phyloP scores from a whole-genome alignment of 2,797 vertebrate species.

The Silurus lanzhouensis region DNA sequence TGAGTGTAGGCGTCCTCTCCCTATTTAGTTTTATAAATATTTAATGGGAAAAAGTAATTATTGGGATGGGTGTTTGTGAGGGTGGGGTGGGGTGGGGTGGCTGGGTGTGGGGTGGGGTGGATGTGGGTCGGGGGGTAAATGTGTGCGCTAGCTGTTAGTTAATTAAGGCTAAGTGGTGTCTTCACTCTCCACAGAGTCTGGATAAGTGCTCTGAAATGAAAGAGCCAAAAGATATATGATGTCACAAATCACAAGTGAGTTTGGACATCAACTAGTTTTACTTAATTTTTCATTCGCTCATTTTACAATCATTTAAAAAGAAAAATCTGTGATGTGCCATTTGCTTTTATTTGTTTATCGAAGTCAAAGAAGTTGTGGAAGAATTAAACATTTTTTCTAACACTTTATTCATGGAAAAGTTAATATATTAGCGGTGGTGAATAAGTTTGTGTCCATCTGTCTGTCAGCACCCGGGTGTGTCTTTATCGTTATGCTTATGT shows the following conservation, averaged over 20 bases:
- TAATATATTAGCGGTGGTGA: too few species aligned
- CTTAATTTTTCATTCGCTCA: neutral
- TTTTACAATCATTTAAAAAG: neutral
- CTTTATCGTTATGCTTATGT: too few species aligned
- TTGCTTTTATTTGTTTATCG: too few species aligned
- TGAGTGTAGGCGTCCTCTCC: neutral
- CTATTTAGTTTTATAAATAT: slow-evolving; percentile 36
- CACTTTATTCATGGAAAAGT: too few species aligned
- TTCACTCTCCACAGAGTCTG: slow-evolving; percentile 8
- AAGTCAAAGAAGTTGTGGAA: too few species aligned
- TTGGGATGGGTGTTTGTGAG: neutral
- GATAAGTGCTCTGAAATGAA: slow-evolving; percentile 36
- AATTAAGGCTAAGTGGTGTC: slow-evolving; percentile 54
- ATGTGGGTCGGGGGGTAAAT: slow-evolving; percentile 17
- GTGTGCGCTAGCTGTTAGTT: slow-evolving; percentile 48
- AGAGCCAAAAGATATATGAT: neutral
- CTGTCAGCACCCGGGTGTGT: too few species aligned
- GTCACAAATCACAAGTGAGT: neutral
- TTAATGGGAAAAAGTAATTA: slow-evolving; percentile 52
- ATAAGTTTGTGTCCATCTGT: too few species aligned
- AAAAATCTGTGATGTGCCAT: neutral
- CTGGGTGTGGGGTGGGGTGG: too few species aligned
- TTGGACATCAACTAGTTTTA: neutral
- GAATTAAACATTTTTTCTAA: too few species aligned
- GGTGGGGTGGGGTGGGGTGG: too few species aligned